Percentiles rank a stretch among this genome's conserved stretches.
Evolutionary conservation across 1,140 invertebrate species (phyloP).

Genomic region (Nilaparvata lugens): DNA sequence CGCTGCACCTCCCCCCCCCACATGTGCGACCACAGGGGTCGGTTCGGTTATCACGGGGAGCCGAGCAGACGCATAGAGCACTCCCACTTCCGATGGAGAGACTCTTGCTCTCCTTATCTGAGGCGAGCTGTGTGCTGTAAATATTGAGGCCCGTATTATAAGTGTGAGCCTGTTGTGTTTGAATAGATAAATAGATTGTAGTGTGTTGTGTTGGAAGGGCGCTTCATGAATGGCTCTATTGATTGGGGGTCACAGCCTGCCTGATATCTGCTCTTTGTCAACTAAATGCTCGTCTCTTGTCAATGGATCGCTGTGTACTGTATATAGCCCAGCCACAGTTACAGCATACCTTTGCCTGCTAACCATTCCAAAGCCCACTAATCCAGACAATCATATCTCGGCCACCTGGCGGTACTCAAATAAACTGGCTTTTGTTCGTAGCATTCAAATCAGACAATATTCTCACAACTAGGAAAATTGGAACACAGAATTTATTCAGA

Average conservation of each 20-base stretch:
- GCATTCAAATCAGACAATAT: no score
- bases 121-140: not conserved
- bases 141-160: not conserved
- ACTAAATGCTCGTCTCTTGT: not conserved
- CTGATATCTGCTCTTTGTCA: constrained; percentile 1
- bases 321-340: no score
- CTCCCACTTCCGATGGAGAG: constrained; percentile 1
- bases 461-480: no score
- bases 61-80: not conserved
- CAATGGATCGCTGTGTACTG: not conserved
- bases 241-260: not conserved
- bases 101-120: constrained; percentile 1
- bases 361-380: no score
- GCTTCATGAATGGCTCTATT: not conserved
- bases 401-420: no score
- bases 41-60: no score
- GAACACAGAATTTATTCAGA: no score
- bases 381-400: no score
- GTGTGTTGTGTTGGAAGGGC: not conserved
- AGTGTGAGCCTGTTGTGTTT: not conserved
- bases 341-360: no score
- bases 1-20: no score
- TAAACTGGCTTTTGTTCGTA: no score
- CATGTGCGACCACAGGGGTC: no score
- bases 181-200: constrained; percentile 1